Evolutionary conservation across 2,113 vertebrate genomes (phyloP).

Genomic region (Bos taurus): ARS-UCD2.0 NC_037330.1:107660001-107660500

Average conservation of each 20-base stretch:
- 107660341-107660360: background rate
- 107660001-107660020: background rate
- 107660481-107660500: background rate
- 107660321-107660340: background rate
- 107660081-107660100: background rate
- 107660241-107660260: background rate
- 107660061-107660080: slow-evolving; percentile 12
- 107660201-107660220: background rate
- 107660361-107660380: background rate
- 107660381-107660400: background rate
- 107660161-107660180: background rate
- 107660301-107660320: background rate
- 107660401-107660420: background rate
- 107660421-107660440: background rate
- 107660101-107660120: background rate
- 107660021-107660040: background rate
- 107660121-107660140: background rate
- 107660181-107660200: background rate
- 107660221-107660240: background rate
- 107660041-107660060: slow-evolving; percentile 14
- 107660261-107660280: background rate
- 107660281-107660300: background rate
- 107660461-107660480: background rate
- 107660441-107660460: background rate
- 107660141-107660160: background rate